These are phyloP conservation scores for Chelonia mydas DNA, from an alignment of 2,797 vertebrate genomes.

Conservation along the genomic window DNA sequence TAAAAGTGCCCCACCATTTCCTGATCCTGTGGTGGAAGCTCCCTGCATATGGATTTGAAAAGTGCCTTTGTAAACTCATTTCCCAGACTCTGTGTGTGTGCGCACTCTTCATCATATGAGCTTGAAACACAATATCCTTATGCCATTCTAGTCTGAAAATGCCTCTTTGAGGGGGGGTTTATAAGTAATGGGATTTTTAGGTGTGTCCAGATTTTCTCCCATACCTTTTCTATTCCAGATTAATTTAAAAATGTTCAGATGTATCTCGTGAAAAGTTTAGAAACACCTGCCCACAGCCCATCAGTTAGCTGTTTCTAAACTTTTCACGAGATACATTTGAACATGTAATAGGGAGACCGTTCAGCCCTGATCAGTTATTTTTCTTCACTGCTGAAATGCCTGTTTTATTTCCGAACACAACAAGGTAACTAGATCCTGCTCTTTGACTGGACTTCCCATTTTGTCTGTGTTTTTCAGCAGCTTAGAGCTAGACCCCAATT, in stretches of 20 bases:
- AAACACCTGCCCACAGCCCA: rapidly evolving
- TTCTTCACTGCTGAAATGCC: neutral
- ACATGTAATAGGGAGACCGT: neutral
- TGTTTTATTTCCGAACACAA: neutral
- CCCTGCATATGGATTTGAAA: neutral
- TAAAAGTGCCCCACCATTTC: neutral
- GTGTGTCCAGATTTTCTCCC: neutral
- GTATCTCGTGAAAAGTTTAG: neutral
- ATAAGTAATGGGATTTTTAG: rapidly evolving
- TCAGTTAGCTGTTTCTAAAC: no score
- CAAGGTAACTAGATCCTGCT: neutral
- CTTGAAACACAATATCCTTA: conserved; percentile 55
- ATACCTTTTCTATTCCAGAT: neutral
- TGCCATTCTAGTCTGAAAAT: neutral
- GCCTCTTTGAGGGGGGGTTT: neutral
- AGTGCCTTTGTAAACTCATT: conserved; percentile 16
- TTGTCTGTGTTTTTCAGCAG: neutral
- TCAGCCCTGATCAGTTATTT: neutral
- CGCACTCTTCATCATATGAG: neutral
- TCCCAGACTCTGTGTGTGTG: neutral
- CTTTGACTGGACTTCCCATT: neutral
- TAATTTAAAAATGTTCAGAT: neutral
- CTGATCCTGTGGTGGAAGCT: no score
- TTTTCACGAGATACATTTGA: no score
- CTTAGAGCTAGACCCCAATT: neutral